Evolutionary conservation across 1,140 invertebrate genomes (phyloP), one percentile per base, ranked within the genome.

Genomic region (Nilaparvata lugens): DNA sequence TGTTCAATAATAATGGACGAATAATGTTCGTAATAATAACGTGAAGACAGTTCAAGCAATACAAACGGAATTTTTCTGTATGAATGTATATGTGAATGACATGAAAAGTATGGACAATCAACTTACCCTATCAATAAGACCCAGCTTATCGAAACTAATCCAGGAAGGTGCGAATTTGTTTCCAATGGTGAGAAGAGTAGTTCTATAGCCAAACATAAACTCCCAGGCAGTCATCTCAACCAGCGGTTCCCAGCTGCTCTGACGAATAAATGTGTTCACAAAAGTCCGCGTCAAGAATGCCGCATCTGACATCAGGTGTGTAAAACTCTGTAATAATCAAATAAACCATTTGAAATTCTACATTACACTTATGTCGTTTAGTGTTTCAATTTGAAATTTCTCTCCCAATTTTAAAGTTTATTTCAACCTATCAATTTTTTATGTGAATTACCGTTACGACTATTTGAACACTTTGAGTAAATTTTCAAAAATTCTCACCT

Each of bases 131-230:
- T 91, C 89, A 58, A 91, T 90, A 0, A 91, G 77, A 2, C 89
- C 89, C 1, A 91, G 75, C 66, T 87, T 88, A 59, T 89, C 86
- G 66, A 91, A 91, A 52, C 81, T 82, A 53, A 91, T 90, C 88
- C 88, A 91, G 13, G 79, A 78, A 0, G 87, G 86, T 75, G 91
- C 75, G 58, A 91, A 79, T 2, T 81, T 83, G 69, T 90, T 87
- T 0, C 88, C 89, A 21, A 91, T 67, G 0, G 84, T 86, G 67
- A 89, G 83, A 31, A 91, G 71, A 2, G 84, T 72, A 1, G 84
- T 86, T 59, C 83, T 71, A 72, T 88, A 89, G 0, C 87, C 87
- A 68, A 91, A 91, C 88, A 91, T 91, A 69, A 91, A 91, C 70
- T 91, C 88, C 57, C 74, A 81, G 0, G 88, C 87, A 0, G 87